Evolutionary conservation across 2,113 vertebrate species (phyloP).

Genomic region (Rhadina sibilatrix): DNA sequence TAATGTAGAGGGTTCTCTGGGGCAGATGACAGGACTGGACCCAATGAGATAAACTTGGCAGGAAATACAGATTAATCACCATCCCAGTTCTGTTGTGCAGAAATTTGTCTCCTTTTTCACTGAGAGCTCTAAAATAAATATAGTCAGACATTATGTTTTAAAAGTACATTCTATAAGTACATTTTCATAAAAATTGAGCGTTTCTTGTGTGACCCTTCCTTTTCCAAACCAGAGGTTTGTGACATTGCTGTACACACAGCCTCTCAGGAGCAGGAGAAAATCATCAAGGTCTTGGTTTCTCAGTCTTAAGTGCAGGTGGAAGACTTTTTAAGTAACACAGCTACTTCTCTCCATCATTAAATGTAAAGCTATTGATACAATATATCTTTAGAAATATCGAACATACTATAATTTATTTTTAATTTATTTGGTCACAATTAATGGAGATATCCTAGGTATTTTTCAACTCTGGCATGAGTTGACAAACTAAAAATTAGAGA

Average conservation of each 20-base stretch:
- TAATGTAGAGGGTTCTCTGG: not conserved
- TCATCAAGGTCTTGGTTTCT: not conserved
- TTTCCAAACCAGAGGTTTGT: slow-evolving; percentile 19
- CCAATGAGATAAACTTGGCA: not conserved
- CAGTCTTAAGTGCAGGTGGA: not conserved
- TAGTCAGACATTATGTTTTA: not conserved
- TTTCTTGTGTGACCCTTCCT: not conserved
- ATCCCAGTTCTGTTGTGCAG: not conserved
- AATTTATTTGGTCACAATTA: slow-evolving; percentile 5
- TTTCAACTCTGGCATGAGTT: not conserved
- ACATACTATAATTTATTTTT: not conserved
- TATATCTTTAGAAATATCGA: not conserved
- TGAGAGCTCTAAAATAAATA: not conserved
- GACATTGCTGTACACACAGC: not conserved
- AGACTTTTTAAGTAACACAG: not conserved
- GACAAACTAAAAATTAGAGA: slow-evolving; percentile 4
- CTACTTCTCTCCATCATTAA: not conserved
- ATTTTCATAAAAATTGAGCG: not conserved
- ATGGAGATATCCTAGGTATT: not conserved
- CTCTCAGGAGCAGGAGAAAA: not conserved
- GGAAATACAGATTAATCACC: not conserved
- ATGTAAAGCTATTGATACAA: not conserved
- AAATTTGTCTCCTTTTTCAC: not conserved
- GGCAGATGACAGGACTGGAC: not conserved
- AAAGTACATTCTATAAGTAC: not conserved